Percentiles rank a stretch among this genome's conserved stretches.
These are phyloP conservation scores for Bombyx mori DNA, from an alignment of 1,140 invertebrate genomes.

Conservation along the genomic window ASM3026992v2 NC_085111.1:18693501-18694000, in stretches of 20 bases:
- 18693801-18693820: too few species aligned
- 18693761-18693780: too few species aligned
- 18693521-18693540: constrained; percentile 35
- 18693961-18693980: too few species aligned
- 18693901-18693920: not conserved
- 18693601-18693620: constrained; percentile 49
- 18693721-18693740: too few species aligned
- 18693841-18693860: constrained; percentile 17
- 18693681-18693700: too few species aligned
- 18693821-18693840: too few species aligned
- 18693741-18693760: too few species aligned
- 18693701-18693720: too few species aligned
- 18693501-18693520: constrained; percentile 50
- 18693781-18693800: too few species aligned
- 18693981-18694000: too few species aligned
- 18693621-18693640: constrained; percentile 26
- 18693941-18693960: not conserved
- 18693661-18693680: not conserved
- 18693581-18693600: constrained; percentile 24
- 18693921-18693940: not conserved
- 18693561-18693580: constrained; percentile 24
- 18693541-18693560: constrained; percentile 40
- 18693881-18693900: not conserved
- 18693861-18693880: constrained; percentile 27
- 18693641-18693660: constrained; percentile 20